Base-by-base conservation (phyloP, 2,113 vertebrate species). In the Heterocephalus glaber region DNA sequence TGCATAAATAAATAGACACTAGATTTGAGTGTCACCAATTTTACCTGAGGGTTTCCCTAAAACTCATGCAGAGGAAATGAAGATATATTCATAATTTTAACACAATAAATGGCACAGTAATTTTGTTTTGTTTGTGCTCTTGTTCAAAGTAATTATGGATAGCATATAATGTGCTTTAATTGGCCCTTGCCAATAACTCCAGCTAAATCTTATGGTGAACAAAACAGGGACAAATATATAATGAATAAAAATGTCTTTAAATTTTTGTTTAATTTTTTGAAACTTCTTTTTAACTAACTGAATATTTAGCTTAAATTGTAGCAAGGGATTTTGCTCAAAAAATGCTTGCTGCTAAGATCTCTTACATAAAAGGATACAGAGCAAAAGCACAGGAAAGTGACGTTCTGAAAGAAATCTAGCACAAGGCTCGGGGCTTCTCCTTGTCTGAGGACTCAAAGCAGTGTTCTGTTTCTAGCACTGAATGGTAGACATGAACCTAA, bases 361-460 rank as follows among this genome's bases (percentile, higher is more conserved):
- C 44, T 68, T 74, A 86, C 11, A 58, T 6, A 17, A 41, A 44
- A 82, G 3, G 41, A 38, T 47, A 76, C 7, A n/a, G 30, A 74
- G 17, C 19, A 61, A 89, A 82, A 22, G 4, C 19, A 90, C 1
- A 2, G 35, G 17, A 72, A 92, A 65, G 35, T 41, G 1, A 30
- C 26, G 20, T 26, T 41, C 11, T 24, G 5, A n/a, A 60, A 52
- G 12, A 38, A 86, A 28, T 68, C 2, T n/a, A 66, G 13, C 3
- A 26, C 0, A 47, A 0, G 4, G 16, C 65, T 70, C 3, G 1
- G 20, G 14, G 13, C 35, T 3, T 4, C 10, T 79, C 47, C 1
- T 80, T 20, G 17, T 68, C 84, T 19, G 41, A 68, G 13, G 33
- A 17, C 56, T 28, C 33, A 16, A 8, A 24, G 7, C 4, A 28